Conservation (phyloP, 1,140 invertebrate species). For the Nasonia longicornis region DNA sequence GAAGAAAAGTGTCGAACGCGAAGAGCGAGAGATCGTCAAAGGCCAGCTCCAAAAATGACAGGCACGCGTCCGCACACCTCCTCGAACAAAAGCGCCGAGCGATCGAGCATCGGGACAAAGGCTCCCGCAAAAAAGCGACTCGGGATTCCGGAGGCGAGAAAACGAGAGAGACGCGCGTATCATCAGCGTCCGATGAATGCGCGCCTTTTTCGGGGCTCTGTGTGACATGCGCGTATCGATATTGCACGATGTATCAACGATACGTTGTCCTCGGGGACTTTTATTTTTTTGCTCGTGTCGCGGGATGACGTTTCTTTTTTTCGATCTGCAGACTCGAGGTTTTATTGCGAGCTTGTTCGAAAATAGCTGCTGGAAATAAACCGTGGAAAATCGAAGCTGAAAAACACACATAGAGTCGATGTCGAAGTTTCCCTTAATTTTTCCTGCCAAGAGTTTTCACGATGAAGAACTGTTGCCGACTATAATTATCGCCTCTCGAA, state of each 20-base stretch:
- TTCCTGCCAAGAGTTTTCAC: too few relatives aligned
- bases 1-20: not conserved
- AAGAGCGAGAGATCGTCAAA: not conserved
- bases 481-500: too few relatives aligned
- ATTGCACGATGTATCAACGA: too few relatives aligned
- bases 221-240: not conserved
- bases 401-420: too few relatives aligned
- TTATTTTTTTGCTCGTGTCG: not conserved
- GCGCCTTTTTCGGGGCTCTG: not conserved
- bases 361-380: too few relatives aligned
- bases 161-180: not conserved
- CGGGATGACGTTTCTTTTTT: not conserved
- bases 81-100: not conserved
- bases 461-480: too few relatives aligned
- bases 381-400: too few relatives aligned
- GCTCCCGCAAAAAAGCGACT: not conserved
- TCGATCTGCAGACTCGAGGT: not conserved
- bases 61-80: not conserved
- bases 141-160: not conserved
- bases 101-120: not conserved
- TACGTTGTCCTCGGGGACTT: not conserved
- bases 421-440: too few relatives aligned
- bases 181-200: not conserved
- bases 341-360: too few relatives aligned
- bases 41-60: not conserved